These are phyloP conservation scores for Patiria pectinifera DNA, from an alignment of 53 echinoderm and acorn worm genomes.

Conservation along the genomic window DNA sequence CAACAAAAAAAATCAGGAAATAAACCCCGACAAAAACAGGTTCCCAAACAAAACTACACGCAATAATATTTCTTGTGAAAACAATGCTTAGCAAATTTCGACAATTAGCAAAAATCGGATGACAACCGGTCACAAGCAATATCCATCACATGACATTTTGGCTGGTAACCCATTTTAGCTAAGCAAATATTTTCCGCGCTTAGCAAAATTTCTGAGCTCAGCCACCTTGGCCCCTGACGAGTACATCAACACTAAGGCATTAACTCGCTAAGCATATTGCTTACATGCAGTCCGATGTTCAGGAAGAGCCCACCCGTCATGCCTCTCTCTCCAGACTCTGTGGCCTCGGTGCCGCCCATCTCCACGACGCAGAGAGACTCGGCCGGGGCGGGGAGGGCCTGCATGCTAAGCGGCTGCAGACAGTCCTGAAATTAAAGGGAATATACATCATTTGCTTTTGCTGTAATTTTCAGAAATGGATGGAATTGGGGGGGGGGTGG, in stretches of 20 bases:
- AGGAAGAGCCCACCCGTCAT: constrained; percentile 92
- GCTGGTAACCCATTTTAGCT: not conserved
- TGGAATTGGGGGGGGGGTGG: no score
- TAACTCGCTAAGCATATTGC: not conserved
- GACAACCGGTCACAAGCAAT: not conserved
- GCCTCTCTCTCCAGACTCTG: constrained; percentile 86
- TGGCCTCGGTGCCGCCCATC: constrained; percentile 92
- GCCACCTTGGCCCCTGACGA: not conserved
- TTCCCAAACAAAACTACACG: no score
- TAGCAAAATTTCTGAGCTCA: no score
- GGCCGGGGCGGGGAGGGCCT: constrained; percentile 95
- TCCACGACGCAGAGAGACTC: constrained; percentile 98
- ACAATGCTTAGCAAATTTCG: no score
- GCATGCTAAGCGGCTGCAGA: constrained; percentile 98
- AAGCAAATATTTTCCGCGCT: not conserved
- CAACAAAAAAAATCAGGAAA: no score
- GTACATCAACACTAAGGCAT: not conserved
- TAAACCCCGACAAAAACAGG: no score
- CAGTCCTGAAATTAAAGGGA: constrained; percentile 87
- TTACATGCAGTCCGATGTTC: constrained; percentile 96
- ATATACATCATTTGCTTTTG: no score
- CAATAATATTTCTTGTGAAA: no score
- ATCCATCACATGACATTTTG: no score
- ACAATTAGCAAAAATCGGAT: no score
- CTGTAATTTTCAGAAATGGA: no score